These are phyloP conservation scores for Anticlea derivata DNA, from an alignment of 2,888 invertebrate genomes.

Conservation along the genomic window DNA sequence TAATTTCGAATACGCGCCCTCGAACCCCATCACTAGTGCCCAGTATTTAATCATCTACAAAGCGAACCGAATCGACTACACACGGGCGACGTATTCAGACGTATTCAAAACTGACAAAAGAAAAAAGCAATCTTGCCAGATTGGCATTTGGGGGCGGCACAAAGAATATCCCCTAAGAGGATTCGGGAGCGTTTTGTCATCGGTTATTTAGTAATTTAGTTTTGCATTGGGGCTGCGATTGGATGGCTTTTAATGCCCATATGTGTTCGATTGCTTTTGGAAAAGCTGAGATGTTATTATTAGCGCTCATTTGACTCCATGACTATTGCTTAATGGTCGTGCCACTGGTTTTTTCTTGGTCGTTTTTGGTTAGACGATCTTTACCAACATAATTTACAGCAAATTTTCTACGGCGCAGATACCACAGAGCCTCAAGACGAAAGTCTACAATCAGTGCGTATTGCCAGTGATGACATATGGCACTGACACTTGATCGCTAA, in stretches of 20 bases:
- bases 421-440: too few species aligned
- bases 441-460: too few species aligned
- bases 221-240: conserved; percentile 73
- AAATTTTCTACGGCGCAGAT: too few species aligned
- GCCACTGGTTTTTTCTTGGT: too few species aligned
- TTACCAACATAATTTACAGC: too few species aligned
- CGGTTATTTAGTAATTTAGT: conserved; percentile 78
- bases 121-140: conserved; percentile 82
- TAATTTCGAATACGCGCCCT: too few species aligned
- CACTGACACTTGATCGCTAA: too few species aligned
- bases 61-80: conserved; percentile 53
- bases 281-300: not conserved
- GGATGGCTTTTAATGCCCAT: conserved; percentile 68
- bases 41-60: conserved; percentile 82
- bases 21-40: conserved; percentile 43
- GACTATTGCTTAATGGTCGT: too few species aligned
- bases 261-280: conserved; percentile 68
- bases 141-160: conserved; percentile 79
- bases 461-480: too few species aligned
- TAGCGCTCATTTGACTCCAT: conserved; percentile 5
- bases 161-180: conserved; percentile 54
- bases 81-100: conserved; percentile 57
- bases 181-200: conserved; percentile 73
- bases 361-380: too few species aligned
- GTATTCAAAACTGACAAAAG: conserved; percentile 82